A percentile compares a stretch with the other conserved stretches of the same genome.
These are phyloP conservation scores for Epinotia nisella DNA, from an alignment of 2,888 invertebrate genomes.

Conservation along the genomic window DNA sequence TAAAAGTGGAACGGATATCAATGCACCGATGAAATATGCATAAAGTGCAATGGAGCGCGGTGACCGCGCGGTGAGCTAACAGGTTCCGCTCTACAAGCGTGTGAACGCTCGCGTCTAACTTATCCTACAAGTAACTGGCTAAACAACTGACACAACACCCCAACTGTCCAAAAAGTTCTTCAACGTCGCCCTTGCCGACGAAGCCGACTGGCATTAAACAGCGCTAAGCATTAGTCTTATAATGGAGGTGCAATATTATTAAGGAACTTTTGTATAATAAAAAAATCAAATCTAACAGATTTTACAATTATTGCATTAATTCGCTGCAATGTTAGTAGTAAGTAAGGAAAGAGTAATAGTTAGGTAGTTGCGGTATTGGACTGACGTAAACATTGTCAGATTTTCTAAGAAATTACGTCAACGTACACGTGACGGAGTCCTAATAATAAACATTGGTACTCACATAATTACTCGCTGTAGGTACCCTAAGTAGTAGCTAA, in stretches of 20 bases:
- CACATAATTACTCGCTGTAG: too few species aligned
- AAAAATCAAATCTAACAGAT: neutral
- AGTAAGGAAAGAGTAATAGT: neutral
- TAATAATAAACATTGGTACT: too few species aligned
- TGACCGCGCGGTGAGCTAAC: slow-evolving; percentile 61
- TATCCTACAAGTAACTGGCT: slow-evolving; percentile 3
- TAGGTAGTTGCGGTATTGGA: neutral
- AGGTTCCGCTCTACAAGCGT: slow-evolving; percentile 68
- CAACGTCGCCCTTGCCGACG: neutral
- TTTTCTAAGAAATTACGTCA: neutral
- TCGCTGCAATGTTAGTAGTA: too few species aligned
- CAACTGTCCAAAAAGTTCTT: neutral
- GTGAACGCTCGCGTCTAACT: slow-evolving; percentile 51
- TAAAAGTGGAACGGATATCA: slow-evolving; percentile 81
- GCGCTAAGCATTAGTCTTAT: neutral
- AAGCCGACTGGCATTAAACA: neutral
- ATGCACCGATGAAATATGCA: slow-evolving; percentile 60
- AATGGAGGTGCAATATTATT: neutral
- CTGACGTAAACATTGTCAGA: neutral
- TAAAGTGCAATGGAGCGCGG: slow-evolving; percentile 65
- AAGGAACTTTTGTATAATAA: neutral
- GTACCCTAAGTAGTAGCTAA: too few species aligned
- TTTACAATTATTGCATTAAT: slow-evolving; percentile 8
- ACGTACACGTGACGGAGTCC: too few species aligned
- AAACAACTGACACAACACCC: neutral